Base-by-base conservation (phyloP, 2,113 vertebrate genomes). In the Felis catus region DNA sequence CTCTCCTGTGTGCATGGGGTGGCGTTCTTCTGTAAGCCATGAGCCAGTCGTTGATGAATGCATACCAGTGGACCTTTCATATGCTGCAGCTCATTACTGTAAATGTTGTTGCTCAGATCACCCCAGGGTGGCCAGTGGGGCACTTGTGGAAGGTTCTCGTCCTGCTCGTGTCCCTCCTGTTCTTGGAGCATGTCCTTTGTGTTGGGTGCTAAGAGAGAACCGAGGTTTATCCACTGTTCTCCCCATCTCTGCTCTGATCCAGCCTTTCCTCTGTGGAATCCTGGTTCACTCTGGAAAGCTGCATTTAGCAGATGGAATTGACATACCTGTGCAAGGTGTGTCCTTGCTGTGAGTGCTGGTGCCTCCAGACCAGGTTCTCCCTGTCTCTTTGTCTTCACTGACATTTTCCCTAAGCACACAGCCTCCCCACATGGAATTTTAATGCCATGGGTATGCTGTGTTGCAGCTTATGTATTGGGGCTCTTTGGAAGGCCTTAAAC, bases 401-500 rank as follows among this genome's bases (percentile, higher is more conserved):
- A 41, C 45, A 7, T 7, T 55, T 1, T 15, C 4, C 45, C n/a
- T 14, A 1, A 68, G n/a, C n/a, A 15, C 31, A 74, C 14, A 3
- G 18, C 88, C 73, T 61, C 5, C 16, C 16, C 4, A 5, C 7
- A 0, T 16, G 25, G 25, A 39, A 10, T 19, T 8, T 16, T 65
- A 45, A 23, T 27, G 16, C 21, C 39, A 27, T 8, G n/a, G 39
- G 9, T 33, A 3, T 0, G 1, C 29, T 33, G 11, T 33, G 0
- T 48, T 1, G 16, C 29, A 13, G 51, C 11, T 27, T 7, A 36
- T 3, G 1, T 36, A 27, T 73, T 51, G 41, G 13, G 61, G 41
- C 58, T 29, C 45, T 27, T 12, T 19, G 41, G 63, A 66, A 13
- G 25, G 89, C 41, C 41, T 21, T 12, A 66, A 29, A 53, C 41